A percentile compares a stretch with the other conserved stretches of the same genome.
Conservation (phyloP, 2,888 invertebrate genomes). For the Invenusta paracnida region DNA sequence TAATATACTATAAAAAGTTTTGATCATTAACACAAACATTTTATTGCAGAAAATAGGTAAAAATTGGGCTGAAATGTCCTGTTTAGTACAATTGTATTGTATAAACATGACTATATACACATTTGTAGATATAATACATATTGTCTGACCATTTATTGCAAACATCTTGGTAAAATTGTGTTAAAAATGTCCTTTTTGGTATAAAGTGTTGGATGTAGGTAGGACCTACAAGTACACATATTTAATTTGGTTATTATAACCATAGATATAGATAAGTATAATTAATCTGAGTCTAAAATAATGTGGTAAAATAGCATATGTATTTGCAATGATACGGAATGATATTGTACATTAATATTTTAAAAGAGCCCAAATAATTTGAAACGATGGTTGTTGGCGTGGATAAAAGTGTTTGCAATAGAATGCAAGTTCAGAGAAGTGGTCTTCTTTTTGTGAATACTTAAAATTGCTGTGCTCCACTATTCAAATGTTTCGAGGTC, state of each 20-base stretch:
- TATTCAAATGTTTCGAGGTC: background rate
- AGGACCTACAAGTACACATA: background rate
- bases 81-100: too few relatives aligned
- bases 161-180: too few relatives aligned
- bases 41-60: background rate
- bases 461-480: background rate
- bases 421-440: background rate
- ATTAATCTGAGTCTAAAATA: background rate
- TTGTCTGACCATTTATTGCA: too few relatives aligned
- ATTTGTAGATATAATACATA: too few relatives aligned
- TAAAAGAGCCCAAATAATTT: background rate
- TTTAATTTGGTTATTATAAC: background rate
- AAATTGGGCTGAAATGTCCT: too few relatives aligned
- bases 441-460: background rate
- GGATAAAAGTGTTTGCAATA: background rate
- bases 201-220: background rate
- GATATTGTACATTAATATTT: background rate
- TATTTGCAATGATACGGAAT: too few relatives aligned
- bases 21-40: background rate
- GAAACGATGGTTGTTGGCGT: background rate
- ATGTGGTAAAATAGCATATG: background rate
- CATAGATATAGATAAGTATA: background rate
- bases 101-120: too few relatives aligned
- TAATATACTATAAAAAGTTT: too few relatives aligned
- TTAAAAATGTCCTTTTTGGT: background rate